Conservation (phyloP, 2,797 vertebrate genomes). For the Tenualosa ilisha region DNA sequence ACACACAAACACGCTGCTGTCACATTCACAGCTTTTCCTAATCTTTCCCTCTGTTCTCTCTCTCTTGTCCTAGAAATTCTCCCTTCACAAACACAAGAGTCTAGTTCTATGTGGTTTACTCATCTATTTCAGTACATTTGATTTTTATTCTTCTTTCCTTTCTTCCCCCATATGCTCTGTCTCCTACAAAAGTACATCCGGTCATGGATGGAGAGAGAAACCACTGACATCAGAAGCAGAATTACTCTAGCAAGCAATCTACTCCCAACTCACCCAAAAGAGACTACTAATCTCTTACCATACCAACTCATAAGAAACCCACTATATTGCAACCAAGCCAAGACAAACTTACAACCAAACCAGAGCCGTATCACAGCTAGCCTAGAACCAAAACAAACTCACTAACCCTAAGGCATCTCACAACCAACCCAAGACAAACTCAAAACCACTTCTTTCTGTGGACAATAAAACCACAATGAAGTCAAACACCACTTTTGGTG, state of each 20-base stretch:
- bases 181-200: too few relatives aligned
- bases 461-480: neutral
- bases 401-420: neutral
- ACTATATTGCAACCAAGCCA: too few relatives aligned
- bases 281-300: too few relatives aligned
- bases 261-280: neutral
- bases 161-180: neutral
- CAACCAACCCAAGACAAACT: neutral
- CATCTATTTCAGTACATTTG: too few relatives aligned
- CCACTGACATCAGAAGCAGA: too few relatives aligned
- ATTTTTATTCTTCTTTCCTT: neutral
- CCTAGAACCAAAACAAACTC: neutral
- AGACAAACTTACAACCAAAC: neutral
- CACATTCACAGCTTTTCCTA: too few relatives aligned
- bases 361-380: too few relatives aligned
- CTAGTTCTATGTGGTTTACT: neutral
- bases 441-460: neutral
- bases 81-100: too few relatives aligned
- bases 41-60: neutral
- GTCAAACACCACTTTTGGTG: neutral
- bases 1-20: neutral
- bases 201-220: neutral
- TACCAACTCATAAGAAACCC: too few relatives aligned
- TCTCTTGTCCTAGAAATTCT: neutral
- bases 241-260: too few relatives aligned